A percentile compares a stretch with the other conserved stretches of the same genome.
Conservation (phyloP, 2,113 vertebrate species). For the Tetrax tetrax region DNA sequence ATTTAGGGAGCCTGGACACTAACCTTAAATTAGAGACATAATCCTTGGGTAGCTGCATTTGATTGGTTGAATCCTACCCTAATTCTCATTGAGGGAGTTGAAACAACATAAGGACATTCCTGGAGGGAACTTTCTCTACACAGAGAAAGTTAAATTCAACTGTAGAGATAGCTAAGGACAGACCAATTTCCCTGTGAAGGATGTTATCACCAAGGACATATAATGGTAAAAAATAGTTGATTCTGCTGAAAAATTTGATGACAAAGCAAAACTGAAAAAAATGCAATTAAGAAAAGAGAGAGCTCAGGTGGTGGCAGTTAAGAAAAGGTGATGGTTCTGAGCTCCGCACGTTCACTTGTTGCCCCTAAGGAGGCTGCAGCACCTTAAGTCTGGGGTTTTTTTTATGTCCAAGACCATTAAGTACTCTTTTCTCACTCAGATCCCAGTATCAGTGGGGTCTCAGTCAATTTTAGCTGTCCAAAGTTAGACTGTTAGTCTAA, state of each 20-base stretch:
- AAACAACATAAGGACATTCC: background rate
- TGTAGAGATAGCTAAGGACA: background rate
- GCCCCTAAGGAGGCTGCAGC: background rate
- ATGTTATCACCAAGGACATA: background rate
- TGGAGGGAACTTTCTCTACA: background rate
- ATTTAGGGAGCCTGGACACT: background rate
- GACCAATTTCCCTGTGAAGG: background rate
- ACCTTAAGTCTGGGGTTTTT: rapidly evolving
- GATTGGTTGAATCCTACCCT: background rate
- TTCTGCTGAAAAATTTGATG: background rate
- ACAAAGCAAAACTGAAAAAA: background rate
- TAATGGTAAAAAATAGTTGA: background rate
- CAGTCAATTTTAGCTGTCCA: background rate
- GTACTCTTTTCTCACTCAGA: background rate
- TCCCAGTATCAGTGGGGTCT: background rate
- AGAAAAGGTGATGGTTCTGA: background rate
- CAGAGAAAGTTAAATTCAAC: background rate
- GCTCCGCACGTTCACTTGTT: background rate
- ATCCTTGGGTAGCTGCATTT: background rate
- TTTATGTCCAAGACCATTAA: background rate
- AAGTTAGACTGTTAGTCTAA: background rate
- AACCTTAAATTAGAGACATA: background rate
- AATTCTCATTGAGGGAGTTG: background rate
- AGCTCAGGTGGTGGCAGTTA: background rate
- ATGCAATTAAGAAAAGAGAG: background rate